phyloP scores from a whole-genome alignment of 2,113 vertebrate species.

The Oxygymnocypris stewartii region DNA sequence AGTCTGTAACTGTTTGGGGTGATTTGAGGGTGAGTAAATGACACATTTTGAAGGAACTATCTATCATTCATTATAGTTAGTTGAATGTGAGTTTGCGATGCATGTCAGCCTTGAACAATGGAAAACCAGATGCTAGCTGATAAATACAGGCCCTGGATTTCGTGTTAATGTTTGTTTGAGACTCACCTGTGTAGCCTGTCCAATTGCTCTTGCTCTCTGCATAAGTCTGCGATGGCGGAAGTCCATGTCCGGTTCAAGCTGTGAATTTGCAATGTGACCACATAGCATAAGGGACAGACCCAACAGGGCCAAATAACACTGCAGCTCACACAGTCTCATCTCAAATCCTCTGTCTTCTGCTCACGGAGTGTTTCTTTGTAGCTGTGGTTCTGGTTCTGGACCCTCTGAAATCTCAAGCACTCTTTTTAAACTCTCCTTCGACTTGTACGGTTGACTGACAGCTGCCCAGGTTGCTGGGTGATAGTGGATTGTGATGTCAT shows the following conservation, averaged over 20 bases:
- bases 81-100: neutral
- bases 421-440: conserved; percentile 65
- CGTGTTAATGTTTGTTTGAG: neutral
- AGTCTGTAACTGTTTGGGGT: neutral
- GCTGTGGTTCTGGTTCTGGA: conserved; percentile 39
- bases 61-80: neutral
- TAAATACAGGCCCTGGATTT: neutral
- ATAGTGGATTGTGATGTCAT: conserved; percentile 54
- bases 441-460: conserved; percentile 52
- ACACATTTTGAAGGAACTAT: neutral
- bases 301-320: conserved; percentile 80
- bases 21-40: neutral
- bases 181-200: conserved; percentile 74
- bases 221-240: conserved; percentile 85
- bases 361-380: neutral
- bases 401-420: conserved; percentile 1
- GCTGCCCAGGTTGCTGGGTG: conserved; percentile 55
- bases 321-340: conserved; percentile 82
- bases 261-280: conserved; percentile 75
- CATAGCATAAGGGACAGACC: conserved; percentile 81
- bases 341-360: conserved; percentile 30
- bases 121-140: neutral
- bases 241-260: conserved; percentile 74
- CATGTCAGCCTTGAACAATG: neutral
- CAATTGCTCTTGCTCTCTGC: conserved; percentile 83